A percentile compares a stretch with the other conserved stretches of the same genome.
Conservation (phyloP, 53 echinoderm and acorn worm genomes). For the Astropecten irregularis region DNA sequence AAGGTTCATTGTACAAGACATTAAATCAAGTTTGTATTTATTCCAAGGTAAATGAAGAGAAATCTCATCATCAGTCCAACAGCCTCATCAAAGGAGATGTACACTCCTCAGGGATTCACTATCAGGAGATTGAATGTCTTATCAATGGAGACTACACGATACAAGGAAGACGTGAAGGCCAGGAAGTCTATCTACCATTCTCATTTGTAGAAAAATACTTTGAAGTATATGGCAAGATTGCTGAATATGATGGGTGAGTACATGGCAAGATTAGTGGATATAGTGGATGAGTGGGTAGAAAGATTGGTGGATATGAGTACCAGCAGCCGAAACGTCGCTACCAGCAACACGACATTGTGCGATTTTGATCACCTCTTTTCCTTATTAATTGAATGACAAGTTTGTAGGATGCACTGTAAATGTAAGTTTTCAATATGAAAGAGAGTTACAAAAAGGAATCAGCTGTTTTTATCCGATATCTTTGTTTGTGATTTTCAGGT, state of each 20-base stretch:
- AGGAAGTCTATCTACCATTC: slow-evolving; percentile 92
- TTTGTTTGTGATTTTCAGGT: too few species aligned
- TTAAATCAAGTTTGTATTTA: too few species aligned
- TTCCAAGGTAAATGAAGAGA: slow-evolving; percentile 45
- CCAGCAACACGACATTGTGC: too few species aligned
- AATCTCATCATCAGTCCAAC: slow-evolving; percentile 6
- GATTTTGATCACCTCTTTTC: too few species aligned
- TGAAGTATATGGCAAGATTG: slow-evolving; percentile 90
- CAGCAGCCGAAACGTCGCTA: too few species aligned
- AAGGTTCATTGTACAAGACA: too few species aligned
- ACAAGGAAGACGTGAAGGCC: slow-evolving; percentile 80
- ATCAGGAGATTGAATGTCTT: slow-evolving; percentile 90
- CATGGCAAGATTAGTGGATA: too few species aligned
- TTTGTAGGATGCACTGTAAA: too few species aligned
- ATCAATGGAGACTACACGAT: slow-evolving; percentile 93
- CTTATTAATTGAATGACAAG: too few species aligned
- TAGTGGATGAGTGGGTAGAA: neutral
- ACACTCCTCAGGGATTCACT: slow-evolving; percentile 36
- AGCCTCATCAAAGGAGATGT: slow-evolving; percentile 9
- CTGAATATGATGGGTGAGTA: slow-evolving; percentile 80
- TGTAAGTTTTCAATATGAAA: too few species aligned
- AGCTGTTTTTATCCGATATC: too few species aligned
- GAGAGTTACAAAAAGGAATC: too few species aligned
- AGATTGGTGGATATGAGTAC: neutral
- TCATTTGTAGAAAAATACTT: slow-evolving; percentile 92